These are phyloP conservation scores for Hylaea fasciaria DNA, from an alignment of 2,888 invertebrate species.

Conservation along the genomic window DNA sequence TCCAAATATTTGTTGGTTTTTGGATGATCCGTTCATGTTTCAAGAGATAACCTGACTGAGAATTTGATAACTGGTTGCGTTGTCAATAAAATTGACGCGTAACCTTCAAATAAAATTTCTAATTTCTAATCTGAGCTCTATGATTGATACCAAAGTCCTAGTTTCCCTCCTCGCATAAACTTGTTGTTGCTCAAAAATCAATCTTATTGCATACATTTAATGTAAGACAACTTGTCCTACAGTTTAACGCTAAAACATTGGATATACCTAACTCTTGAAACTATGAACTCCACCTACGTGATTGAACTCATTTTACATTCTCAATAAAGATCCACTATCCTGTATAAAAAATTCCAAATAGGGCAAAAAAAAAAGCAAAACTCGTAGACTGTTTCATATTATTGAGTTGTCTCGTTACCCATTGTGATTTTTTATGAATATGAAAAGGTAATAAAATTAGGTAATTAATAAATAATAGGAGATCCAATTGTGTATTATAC, in stretches of 20 bases:
- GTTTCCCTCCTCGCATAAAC: constrained; percentile 13
- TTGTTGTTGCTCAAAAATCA: not conserved
- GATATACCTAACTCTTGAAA: constrained; percentile 11
- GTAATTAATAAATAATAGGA: constrained; percentile 82
- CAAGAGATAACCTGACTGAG: constrained; percentile 21
- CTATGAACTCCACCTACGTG: constrained; percentile 6
- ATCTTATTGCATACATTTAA: not conserved
- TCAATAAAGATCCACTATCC: constrained; percentile 40
- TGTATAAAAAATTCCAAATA: constrained; percentile 43
- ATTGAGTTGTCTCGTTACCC: constrained; percentile 77
- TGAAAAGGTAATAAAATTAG: constrained; percentile 71
- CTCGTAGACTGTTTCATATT: constrained; percentile 68
- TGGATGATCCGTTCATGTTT: constrained; percentile 25
- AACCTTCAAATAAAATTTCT: constrained; percentile 11
- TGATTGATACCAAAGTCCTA: constrained; percentile 42
- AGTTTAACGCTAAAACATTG: constrained; percentile 1
- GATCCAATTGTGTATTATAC: constrained; percentile 84
- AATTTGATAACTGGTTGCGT: constrained; percentile 12
- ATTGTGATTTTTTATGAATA: constrained; percentile 73
- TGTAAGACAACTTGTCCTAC: not conserved
- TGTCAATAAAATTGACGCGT: constrained; percentile 39
- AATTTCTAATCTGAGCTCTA: constrained; percentile 12
- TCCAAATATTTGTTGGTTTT: constrained; percentile 13
- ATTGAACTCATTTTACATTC: constrained; percentile 22
- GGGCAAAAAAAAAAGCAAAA: constrained; percentile 47